These are phyloP conservation scores for Spongilla lacustris DNA, from an alignment of 37 sponge, comb jelly and placozoan genomes.

Conservation along the genomic window DNA sequence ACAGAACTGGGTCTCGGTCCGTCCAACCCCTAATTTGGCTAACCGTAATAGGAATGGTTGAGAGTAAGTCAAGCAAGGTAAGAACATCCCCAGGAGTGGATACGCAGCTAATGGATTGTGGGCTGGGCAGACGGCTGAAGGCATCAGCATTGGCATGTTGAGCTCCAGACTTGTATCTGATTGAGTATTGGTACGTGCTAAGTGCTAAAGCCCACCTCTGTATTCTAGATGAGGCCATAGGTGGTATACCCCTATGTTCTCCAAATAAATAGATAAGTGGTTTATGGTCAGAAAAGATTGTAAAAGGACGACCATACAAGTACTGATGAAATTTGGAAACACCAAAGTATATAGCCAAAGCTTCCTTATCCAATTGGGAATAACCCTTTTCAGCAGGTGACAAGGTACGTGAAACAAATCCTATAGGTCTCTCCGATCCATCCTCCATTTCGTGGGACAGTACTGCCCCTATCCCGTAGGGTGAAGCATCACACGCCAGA, in stretches of 20 bases:
- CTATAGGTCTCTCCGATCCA: constrained; percentile 16
- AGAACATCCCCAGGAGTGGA: constrained; percentile 22
- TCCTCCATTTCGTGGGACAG: constrained; percentile 19
- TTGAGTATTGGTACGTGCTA: constrained; percentile 30
- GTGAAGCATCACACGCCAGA: constrained; percentile 34
- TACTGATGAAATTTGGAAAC: constrained; percentile 29
- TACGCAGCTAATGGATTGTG: neutral
- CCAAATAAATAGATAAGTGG: constrained; percentile 20
- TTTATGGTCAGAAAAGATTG: constrained; percentile 39
- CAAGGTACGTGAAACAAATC: constrained; percentile 16
- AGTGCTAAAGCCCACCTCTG: constrained; percentile 42
- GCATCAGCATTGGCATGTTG: constrained; percentile 35
- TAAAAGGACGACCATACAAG: constrained; percentile 12
- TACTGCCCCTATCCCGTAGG: constrained; percentile 48
- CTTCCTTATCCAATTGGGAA: constrained; percentile 34
- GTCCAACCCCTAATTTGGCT: constrained; percentile 28
- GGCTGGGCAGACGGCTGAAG: constrained; percentile 7
- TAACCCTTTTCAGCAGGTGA: constrained; percentile 13
- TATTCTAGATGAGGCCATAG: constrained; percentile 35
- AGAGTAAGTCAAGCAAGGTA: neutral
- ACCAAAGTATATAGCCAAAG: constrained; percentile 29
- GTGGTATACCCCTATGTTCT: neutral
- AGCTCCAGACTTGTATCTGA: constrained; percentile 15
- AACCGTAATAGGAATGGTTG: too few relatives aligned
- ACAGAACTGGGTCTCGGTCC: constrained; percentile 19